Evolutionary conservation across 37 sponge, comb jelly and placozoan species (phyloP), one percentile per base, ranked within the genome.

Genomic region (Bolinopsis microptera): DNA sequence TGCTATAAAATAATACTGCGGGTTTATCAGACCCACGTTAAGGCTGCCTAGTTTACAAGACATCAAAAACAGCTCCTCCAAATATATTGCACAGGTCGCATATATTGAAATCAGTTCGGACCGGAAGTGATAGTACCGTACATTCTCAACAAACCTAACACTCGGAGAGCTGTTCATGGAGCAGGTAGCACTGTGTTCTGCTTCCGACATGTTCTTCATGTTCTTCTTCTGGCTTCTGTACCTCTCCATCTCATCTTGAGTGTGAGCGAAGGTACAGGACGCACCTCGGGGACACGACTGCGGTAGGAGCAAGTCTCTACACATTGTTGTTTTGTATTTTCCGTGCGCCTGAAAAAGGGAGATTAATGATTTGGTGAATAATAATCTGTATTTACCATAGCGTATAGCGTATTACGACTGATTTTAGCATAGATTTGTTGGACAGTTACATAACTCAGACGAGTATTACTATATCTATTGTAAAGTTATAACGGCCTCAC

Each of bases 221-320:
- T 86, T 38, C 22, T 86, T 86, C 90, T 86, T 86, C 90, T 86
- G 90, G 36, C 31, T 86, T 2, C 90, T 13, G 90, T 32, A 95
- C 94, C 83, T 93, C 0, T 96, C 96, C 83, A 95, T 95, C 83
- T 97, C 96, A 22, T 95, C 96, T 72, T 95, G 93, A 1, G 96
- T 75, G 93, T 97, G 98, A 13, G 98, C 98, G 38, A 96, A 97
- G 36, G 98, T 95, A 39, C 98, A 97, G 26, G 94, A 76, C 38
- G 94, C 92, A 18, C 96, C 98, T 69, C 95, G 93, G 35, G 98
- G 95, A 92, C 98, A 97, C 0, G 94, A 93, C 0, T 94, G 96
- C 0, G 93, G 94, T 68, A 93, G 95, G 68, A 35, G 67, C 35
- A 97, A 69, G 39, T 96, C 94, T 0, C 95, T 95, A 94, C 98